These are phyloP conservation scores for Clepsis dumicolana DNA, from an alignment of 2,888 invertebrate genomes.

Conservation along the genomic window DNA sequence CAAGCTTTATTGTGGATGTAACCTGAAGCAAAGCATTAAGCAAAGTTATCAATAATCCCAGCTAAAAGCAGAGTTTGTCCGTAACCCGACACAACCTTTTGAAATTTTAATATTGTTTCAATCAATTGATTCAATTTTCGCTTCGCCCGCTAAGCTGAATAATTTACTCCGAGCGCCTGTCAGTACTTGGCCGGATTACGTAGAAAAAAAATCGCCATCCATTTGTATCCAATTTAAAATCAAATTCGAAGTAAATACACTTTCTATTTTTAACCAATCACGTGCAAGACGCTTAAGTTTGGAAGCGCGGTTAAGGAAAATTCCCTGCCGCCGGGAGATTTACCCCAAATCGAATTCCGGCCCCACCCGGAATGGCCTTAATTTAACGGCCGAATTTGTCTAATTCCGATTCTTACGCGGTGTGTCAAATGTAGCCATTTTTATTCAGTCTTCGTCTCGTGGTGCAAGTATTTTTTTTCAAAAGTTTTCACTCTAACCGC, in stretches of 20 bases:
- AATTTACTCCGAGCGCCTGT: slow-evolving; percentile 59
- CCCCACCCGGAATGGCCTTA: slow-evolving; percentile 77
- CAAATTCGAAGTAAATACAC: slow-evolving; percentile 83
- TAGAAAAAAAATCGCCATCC: slow-evolving; percentile 58
- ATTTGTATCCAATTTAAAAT: slow-evolving; percentile 84
- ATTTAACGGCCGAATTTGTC: slow-evolving; percentile 85
- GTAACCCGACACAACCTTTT: slow-evolving; percentile 34
- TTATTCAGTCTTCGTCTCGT: slow-evolving; percentile 70
- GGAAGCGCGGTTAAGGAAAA: slow-evolving; percentile 66
- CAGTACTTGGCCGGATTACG: slow-evolving; percentile 63
- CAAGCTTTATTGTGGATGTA: slow-evolving; percentile 9
- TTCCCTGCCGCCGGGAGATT: slow-evolving; percentile 76
- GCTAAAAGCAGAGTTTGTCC: slow-evolving; percentile 31
- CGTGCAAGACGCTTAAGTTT: slow-evolving; percentile 71
- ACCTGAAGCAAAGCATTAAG: slow-evolving; percentile 23
- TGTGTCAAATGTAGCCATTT: slow-evolving; percentile 84
- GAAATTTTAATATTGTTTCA: slow-evolving; percentile 44
- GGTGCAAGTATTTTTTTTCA: slow-evolving; percentile 31
- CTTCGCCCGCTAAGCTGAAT: slow-evolving; percentile 66
- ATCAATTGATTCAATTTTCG: slow-evolving; percentile 71
- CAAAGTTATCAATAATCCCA: slow-evolving; percentile 39
- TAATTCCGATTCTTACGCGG: slow-evolving; percentile 84
- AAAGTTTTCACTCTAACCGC: slow-evolving; percentile 32
- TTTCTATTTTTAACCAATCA: slow-evolving; percentile 78
- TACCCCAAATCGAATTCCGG: slow-evolving; percentile 82